These are phyloP conservation scores for Scaptodrosophila latifasciaeformis DNA, from an alignment of 2,888 invertebrate genomes.

Conservation along the genomic window DNA sequence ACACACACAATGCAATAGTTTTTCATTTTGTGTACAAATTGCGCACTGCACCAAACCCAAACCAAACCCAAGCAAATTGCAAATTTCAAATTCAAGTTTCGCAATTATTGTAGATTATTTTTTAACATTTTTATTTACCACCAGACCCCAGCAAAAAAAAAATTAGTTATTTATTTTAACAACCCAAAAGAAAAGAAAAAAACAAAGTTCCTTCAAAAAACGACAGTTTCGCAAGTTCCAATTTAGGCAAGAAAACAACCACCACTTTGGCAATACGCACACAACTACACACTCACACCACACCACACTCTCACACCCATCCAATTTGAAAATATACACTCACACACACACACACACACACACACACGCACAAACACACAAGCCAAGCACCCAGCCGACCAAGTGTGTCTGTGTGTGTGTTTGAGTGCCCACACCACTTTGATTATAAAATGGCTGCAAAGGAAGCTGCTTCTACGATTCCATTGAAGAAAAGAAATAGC, in stretches of 20 bases:
- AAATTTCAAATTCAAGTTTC: slow-evolving; percentile 47
- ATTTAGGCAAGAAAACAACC: slow-evolving; percentile 54
- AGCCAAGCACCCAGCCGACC: neutral
- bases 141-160: no score
- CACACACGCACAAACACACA: neutral
- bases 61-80: slow-evolving; percentile 7
- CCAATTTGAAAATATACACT: no score
- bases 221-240: slow-evolving; percentile 45
- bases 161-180: no score
- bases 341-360: neutral
- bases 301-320: no score
- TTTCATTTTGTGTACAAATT: slow-evolving; percentile 65
- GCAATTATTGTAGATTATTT: no score
- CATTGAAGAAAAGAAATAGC: slow-evolving; percentile 71
- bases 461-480: slow-evolving; percentile 69
- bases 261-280: slow-evolving; percentile 41
- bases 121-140: slow-evolving; percentile 43
- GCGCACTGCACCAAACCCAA: slow-evolving; percentile 2
- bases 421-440: slow-evolving; percentile 42
- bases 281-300: slow-evolving; percentile 18
- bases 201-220: slow-evolving; percentile 25
- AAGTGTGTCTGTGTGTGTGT: neutral
- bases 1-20: slow-evolving; percentile 71
- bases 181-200: slow-evolving; percentile 19
- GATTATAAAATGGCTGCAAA: slow-evolving; percentile 65